phyloP scores from a whole-genome alignment of 2,888 invertebrate species.

The Catocala fraxini region DNA sequence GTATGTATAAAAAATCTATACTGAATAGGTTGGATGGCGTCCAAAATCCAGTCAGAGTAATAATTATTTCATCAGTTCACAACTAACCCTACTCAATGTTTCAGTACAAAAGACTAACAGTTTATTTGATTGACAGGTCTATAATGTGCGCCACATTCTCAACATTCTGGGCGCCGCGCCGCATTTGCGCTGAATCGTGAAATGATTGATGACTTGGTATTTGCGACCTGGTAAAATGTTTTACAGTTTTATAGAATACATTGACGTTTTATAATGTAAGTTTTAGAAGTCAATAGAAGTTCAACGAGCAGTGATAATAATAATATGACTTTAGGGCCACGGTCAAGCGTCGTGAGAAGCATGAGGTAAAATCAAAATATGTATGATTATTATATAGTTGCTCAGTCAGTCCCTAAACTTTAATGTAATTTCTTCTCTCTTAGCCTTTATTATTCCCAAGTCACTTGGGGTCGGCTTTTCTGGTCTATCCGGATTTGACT shows the following conservation, averaged over 20 bases:
- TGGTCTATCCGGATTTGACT: no score
- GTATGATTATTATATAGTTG: no score
- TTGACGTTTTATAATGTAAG: no score
- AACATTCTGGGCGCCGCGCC: constrained; percentile 19
- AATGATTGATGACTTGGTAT: constrained; percentile 47
- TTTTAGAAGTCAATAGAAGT: no score
- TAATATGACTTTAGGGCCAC: no score
- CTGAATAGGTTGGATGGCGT: constrained; percentile 12
- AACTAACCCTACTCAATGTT: constrained; percentile 50
- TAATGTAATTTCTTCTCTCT: no score
- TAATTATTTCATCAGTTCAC: constrained; percentile 46
- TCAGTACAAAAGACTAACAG: constrained; percentile 43
- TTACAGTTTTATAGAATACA: constrained; percentile 6
- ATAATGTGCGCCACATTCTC: constrained; percentile 38
- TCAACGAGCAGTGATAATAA: no score
- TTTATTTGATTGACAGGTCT: constrained; percentile 46
- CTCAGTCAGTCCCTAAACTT: no score
- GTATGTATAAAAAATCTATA: constrained; percentile 21
- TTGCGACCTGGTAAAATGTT: constrained; percentile 30
- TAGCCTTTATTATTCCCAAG: no score
- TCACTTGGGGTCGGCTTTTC: no score
- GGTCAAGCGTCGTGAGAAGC: no score
- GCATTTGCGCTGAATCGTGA: constrained; percentile 22
- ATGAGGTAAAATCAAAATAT: no score
- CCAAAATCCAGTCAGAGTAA: constrained; percentile 34